Conservation (phyloP, 2,113 vertebrate species). For the Bucco capensis region DNA sequence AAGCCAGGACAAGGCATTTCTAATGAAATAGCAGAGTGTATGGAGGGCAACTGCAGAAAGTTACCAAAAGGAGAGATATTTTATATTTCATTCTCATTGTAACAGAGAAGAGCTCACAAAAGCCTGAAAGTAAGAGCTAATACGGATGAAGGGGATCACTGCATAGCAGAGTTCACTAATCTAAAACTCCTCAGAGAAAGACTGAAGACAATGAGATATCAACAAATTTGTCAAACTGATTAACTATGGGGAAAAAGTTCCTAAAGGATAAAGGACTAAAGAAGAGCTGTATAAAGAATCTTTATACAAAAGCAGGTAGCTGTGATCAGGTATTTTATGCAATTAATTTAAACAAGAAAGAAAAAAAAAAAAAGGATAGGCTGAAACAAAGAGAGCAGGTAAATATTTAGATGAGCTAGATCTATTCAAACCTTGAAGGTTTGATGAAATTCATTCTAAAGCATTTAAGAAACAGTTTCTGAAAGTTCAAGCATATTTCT, state of each 20-base stretch:
- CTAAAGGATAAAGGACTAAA: neutral
- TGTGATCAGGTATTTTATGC: neutral
- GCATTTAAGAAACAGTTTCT: neutral
- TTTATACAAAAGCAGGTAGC: neutral
- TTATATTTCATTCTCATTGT: neutral
- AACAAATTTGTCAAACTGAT: neutral
- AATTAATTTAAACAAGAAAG: neutral
- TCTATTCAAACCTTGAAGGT: neutral
- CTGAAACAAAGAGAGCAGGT: neutral
- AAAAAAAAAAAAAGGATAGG: neutral
- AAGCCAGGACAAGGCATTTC: neutral
- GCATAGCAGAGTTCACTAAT: neutral
- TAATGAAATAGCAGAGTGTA: neutral
- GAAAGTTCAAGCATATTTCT: neutral
- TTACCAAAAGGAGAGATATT: neutral
- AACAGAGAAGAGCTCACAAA: neutral
- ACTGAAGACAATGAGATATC: neutral
- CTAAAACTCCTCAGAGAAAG: neutral
- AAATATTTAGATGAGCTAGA: neutral
- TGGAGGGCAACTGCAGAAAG: neutral
- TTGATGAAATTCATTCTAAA: neutral
- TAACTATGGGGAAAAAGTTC: neutral
- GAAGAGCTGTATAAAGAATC: neutral
- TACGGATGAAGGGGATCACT: neutral
- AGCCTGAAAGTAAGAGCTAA: neutral